Evolutionary conservation across 1,140 invertebrate species (phyloP).

Genomic region (Pinna nobilis): DNA sequence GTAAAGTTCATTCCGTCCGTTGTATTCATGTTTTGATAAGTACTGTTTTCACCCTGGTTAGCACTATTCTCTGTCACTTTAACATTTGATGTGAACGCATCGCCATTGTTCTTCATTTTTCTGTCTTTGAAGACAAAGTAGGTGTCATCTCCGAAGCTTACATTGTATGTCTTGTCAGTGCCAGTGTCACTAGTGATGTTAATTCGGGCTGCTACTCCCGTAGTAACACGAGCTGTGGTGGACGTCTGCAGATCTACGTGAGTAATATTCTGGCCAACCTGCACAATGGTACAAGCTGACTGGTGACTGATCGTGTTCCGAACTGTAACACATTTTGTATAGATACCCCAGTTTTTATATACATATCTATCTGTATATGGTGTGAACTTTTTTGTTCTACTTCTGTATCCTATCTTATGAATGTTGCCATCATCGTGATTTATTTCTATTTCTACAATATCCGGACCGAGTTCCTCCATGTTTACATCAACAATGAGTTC

Average conservation of each 20-base stretch:
- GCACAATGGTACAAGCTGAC: conserved; percentile 46
- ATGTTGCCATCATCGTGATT: conserved; percentile 57
- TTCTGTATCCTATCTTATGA: conserved; percentile 34
- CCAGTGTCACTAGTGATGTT: conserved; percentile 59
- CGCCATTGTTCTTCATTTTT: conserved; percentile 38
- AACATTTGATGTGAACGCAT: too few species aligned
- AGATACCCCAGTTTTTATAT: conserved; percentile 69
- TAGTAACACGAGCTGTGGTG: conserved; percentile 45
- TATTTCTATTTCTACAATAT: conserved; percentile 53
- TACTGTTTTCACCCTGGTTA: background rate
- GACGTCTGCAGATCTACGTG: conserved; percentile 62
- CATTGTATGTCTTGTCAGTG: conserved; percentile 58
- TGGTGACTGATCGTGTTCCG: conserved; percentile 64
- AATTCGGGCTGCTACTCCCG: conserved; percentile 45
- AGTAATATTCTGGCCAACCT: conserved; percentile 70
- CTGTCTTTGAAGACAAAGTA: conserved; percentile 51
- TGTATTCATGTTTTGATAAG: too few species aligned
- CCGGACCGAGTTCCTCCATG: conserved; percentile 46
- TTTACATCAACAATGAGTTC: conserved; percentile 55
- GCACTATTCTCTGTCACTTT: conserved; percentile 7
- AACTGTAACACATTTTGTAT: conserved; percentile 59
- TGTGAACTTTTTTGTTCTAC: conserved; percentile 39
- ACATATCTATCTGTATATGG: conserved; percentile 48
- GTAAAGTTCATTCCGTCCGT: too few species aligned
- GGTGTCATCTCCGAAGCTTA: conserved; percentile 64